Conservation (phyloP, 92 coral and sea anemone genomes). For the Parazoanthus atlanticus region DNA sequence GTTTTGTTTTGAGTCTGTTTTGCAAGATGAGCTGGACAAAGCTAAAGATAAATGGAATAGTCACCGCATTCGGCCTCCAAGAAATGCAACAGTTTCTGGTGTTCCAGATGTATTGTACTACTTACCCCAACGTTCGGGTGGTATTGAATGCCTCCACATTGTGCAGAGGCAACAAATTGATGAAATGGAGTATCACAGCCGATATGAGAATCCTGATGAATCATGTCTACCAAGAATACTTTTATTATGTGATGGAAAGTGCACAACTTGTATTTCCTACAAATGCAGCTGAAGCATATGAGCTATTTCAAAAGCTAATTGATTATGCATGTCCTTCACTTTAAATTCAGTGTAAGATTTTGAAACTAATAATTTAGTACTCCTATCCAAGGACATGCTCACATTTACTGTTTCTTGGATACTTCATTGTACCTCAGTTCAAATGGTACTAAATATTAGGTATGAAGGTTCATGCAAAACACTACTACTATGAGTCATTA, state of each 20-base stretch:
- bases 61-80: neutral
- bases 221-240: conserved; percentile 8
- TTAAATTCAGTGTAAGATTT: neutral
- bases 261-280: conserved; percentile 23
- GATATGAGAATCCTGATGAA: neutral
- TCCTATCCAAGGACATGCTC: conserved; percentile 17
- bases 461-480: conserved; percentile 41
- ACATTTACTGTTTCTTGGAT: conserved; percentile 38
- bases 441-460: conserved; percentile 1
- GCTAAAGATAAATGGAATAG: conserved; percentile 11
- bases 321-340: conserved; percentile 38
- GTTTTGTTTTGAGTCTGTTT: neutral
- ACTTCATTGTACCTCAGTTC: conserved; percentile 37
- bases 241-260: conserved; percentile 27
- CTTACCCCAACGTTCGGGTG: conserved; percentile 36
- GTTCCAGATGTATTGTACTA: conserved; percentile 35
- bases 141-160: neutral
- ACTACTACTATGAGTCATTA: conserved; percentile 29
- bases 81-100: neutral
- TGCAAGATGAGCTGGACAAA: conserved; percentile 5
- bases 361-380: conserved; percentile 36
- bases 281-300: conserved; percentile 19
- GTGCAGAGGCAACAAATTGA: conserved; percentile 9
- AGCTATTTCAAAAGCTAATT: conserved; percentile 27
- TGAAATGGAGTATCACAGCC: neutral